A percentile compares a stretch with the other conserved stretches of the same genome.
These are phyloP conservation scores for Microdon myrmicae DNA, from an alignment of 2,888 invertebrate genomes.

Conservation along the genomic window DNA sequence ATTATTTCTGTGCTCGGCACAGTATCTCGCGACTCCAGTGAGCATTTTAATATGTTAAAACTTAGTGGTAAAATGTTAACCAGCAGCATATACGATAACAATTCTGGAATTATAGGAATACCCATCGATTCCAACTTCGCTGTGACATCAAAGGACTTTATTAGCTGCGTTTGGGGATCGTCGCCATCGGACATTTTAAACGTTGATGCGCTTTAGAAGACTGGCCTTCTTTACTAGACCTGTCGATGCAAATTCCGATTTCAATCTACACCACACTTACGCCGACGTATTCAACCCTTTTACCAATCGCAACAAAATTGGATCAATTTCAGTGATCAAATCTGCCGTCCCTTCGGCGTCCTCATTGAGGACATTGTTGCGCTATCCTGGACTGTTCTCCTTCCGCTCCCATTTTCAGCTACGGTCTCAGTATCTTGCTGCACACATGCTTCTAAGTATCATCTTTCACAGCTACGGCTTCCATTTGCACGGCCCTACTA, in stretches of 20 bases:
- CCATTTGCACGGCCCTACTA: conserved; percentile 17
- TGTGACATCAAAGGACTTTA: conserved; percentile 16
- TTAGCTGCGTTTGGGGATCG: too few relatives aligned
- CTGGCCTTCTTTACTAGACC: conserved; percentile 13
- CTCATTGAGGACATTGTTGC: conserved; percentile 3
- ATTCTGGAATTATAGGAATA: conserved; percentile 12
- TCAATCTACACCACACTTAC: conserved; percentile 4
- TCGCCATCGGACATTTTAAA: too few relatives aligned
- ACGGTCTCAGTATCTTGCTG: not conserved
- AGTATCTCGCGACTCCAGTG: conserved; percentile 15
- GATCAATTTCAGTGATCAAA: conserved; percentile 4
- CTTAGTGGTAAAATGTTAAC: conserved; percentile 22
- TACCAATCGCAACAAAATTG: conserved; percentile 14
- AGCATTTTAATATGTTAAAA: conserved; percentile 15
- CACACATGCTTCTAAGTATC: conserved; percentile 7
- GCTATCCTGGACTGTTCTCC: not conserved
- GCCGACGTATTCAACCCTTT: conserved; percentile 10
- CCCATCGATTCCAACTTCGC: conserved; percentile 13
- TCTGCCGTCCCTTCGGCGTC: conserved; percentile 10
- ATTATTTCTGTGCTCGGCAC: conserved; percentile 10
- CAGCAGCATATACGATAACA: conserved; percentile 16
- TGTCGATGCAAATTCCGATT: conserved; percentile 14
- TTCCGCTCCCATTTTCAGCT: not conserved
- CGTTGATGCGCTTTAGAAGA: too few relatives aligned
- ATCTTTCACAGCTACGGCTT: conserved; percentile 10